These are phyloP conservation scores for Campaea margaritaria DNA, from an alignment of 2,888 invertebrate species.

Conservation along the genomic window DNA sequence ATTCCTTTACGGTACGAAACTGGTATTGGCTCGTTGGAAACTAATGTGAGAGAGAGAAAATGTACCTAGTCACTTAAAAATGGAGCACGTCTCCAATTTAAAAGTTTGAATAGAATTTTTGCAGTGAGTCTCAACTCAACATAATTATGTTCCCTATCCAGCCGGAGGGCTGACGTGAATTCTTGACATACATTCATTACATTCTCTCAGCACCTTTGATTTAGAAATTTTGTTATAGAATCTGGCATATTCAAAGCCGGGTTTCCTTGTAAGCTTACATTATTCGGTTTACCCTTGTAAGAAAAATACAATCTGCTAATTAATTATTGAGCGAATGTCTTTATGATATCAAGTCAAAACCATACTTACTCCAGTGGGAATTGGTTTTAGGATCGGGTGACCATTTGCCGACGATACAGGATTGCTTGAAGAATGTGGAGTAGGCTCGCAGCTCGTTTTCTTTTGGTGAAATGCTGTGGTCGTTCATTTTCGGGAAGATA, in stretches of 20 bases:
- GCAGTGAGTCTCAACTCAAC: no score
- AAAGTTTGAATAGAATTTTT: slow-evolving; percentile 7
- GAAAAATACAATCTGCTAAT: no score
- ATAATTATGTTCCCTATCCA: no score
- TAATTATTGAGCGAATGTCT: no score
- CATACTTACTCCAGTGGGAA: slow-evolving; percentile 88
- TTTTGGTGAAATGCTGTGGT: slow-evolving; percentile 88
- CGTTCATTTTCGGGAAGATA: slow-evolving; percentile 88
- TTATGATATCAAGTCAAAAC: neutral
- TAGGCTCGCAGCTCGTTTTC: slow-evolving; percentile 94
- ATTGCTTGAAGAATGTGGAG: slow-evolving; percentile 91
- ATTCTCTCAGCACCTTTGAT: no score
- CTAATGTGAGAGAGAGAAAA: neutral
- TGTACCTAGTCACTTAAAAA: slow-evolving; percentile 9
- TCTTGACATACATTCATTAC: no score
- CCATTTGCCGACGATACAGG: slow-evolving; percentile 95
- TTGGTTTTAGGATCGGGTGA: slow-evolving; percentile 90
- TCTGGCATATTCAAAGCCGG: no score
- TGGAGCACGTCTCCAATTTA: slow-evolving; percentile 16
- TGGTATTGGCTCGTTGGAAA: slow-evolving; percentile 16
- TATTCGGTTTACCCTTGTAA: no score
- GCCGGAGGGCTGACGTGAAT: no score
- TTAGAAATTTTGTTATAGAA: no score
- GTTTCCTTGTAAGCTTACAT: no score
- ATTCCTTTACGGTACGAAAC: slow-evolving; percentile 17